phyloP scores from a whole-genome alignment of 2,888 invertebrate species.

The Ptychoptera contaminata region DNA sequence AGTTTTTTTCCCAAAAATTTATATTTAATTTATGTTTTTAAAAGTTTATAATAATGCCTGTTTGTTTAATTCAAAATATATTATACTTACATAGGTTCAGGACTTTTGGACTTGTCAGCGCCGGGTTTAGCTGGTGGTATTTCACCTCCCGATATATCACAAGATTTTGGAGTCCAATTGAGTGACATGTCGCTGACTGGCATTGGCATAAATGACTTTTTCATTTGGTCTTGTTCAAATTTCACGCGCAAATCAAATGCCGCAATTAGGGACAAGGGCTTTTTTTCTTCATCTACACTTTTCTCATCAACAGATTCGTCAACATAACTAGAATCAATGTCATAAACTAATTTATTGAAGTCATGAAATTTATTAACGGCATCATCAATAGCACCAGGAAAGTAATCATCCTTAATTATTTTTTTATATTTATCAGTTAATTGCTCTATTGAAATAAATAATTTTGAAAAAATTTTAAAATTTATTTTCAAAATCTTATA shows the following conservation, averaged over 20 bases:
- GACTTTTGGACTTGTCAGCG: too few species aligned
- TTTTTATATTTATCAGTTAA: neutral
- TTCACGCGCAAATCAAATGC: conserved; percentile 8
- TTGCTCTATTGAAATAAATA: neutral
- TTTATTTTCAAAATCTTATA: too few species aligned
- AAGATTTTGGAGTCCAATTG: neutral
- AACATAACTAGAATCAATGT: neutral
- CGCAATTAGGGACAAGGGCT: conserved; percentile 7
- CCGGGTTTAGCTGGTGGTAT: too few species aligned
- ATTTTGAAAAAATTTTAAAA: neutral
- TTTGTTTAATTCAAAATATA: too few species aligned
- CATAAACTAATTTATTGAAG: conserved; percentile 8
- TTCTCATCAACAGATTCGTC: too few species aligned
- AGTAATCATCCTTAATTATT: conserved; percentile 8
- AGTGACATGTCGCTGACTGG: neutral
- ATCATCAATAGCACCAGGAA: conserved; percentile 9
- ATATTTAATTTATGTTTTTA: too few species aligned
- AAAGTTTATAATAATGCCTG: too few species aligned
- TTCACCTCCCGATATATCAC: neutral
- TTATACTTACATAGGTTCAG: too few species aligned
- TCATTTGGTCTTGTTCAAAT: conserved; percentile 4
- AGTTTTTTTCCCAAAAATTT: too few species aligned
- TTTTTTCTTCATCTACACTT: neutral
- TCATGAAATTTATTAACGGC: conserved; percentile 8
- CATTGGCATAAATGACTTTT: conserved; percentile 5